Percentiles rank a stretch among this genome's conserved stretches.
These are phyloP conservation scores for Hycleus cichorii DNA, from an alignment of 1,140 invertebrate genomes.

Conservation along the genomic window DNA sequence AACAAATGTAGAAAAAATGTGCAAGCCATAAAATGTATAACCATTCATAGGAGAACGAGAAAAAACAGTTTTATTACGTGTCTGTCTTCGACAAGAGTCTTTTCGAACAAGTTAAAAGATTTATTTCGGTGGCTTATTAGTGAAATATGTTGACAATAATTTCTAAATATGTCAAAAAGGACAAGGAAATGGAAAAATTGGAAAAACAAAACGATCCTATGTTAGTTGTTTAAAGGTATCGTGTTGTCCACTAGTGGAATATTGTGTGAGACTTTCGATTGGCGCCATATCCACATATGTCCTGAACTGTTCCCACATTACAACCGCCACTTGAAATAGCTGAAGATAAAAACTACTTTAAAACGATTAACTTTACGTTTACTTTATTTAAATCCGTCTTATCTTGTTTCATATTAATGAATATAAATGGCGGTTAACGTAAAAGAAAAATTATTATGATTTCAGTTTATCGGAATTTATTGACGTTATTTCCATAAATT, in stretches of 20 bases:
- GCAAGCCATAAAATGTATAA: no score
- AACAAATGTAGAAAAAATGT: no score
- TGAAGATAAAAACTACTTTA: conserved; percentile 26
- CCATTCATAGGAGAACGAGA: no score
- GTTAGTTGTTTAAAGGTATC: no score
- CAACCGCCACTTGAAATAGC: conserved; percentile 24
- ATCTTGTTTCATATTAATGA: conserved; percentile 14
- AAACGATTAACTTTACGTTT: conserved; percentile 14
- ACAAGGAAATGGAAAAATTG: no score
- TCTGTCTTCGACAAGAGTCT: no score
- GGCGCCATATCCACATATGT: conserved; percentile 24
- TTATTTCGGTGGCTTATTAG: no score
- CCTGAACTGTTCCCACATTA: conserved; percentile 26
- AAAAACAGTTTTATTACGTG: no score
- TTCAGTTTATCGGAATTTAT: background rate
- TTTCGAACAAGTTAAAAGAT: no score
- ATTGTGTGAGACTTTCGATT: conserved; percentile 2
- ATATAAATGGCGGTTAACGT: background rate
- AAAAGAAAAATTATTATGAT: background rate
- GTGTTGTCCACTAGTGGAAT: conserved; percentile 9
- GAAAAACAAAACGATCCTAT: no score
- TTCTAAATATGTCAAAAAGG: no score
- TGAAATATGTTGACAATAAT: no score
- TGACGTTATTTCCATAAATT: conserved; percentile 3
- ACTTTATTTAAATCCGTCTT: conserved; percentile 10